Percentiles rank a stretch among this genome's conserved stretches.
Conservation (phyloP, 2,113 vertebrate species). For the Heteronetta atricapilla region DNA sequence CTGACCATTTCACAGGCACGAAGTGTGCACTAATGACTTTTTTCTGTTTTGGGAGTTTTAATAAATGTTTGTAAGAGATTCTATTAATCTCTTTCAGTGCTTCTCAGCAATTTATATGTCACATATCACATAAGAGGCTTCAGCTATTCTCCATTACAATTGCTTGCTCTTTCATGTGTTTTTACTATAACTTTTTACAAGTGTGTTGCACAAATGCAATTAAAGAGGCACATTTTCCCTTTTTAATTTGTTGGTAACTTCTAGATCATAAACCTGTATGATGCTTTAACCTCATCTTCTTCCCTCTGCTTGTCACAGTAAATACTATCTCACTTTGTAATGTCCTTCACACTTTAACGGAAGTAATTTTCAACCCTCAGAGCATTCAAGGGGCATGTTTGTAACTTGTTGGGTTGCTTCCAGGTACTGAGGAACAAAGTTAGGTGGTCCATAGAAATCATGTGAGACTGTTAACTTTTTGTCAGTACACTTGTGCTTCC, state of each 20-base stretch:
- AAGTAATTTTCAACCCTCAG: background rate
- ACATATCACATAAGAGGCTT: background rate
- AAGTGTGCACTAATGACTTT: conserved; percentile 7
- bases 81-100: background rate
- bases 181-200: background rate
- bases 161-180: background rate
- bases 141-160: background rate
- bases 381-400: background rate
- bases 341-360: background rate
- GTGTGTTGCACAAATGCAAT: background rate
- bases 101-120: background rate
- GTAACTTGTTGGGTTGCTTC: background rate
- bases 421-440: background rate
- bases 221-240: background rate
- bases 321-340: background rate
- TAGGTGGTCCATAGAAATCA: rapidly evolving
- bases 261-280: background rate
- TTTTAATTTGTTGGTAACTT: background rate
- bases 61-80: background rate
- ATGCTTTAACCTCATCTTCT: background rate
- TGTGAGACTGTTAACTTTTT: background rate
- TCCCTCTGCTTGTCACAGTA: background rate
- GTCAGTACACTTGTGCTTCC: background rate
- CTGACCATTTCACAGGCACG: background rate
- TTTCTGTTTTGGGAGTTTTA: background rate